These are phyloP conservation scores for Lagocephalus sceleratus DNA, from an alignment of 2,797 vertebrate species.

Conservation along the genomic window DNA sequence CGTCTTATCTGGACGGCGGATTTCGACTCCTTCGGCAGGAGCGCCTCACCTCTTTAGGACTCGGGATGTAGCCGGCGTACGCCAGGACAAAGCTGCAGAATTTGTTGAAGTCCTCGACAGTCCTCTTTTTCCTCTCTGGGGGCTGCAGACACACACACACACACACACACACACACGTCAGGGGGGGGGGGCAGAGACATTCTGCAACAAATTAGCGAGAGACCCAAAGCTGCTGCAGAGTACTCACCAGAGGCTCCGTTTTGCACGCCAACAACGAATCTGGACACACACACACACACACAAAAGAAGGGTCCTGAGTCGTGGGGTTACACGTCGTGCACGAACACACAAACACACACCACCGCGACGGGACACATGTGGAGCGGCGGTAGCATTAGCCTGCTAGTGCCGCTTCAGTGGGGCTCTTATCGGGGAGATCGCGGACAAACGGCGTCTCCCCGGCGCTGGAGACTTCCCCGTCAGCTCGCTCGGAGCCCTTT, in stretches of 20 bases:
- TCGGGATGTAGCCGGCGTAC: conserved; percentile 90
- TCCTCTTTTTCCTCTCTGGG: conserved; percentile 87
- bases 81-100: conserved; percentile 93
- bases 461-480: too few relatives aligned
- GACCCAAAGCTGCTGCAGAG: neutral
- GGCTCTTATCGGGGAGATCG: neutral
- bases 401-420: conserved; percentile 22
- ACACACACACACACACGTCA: too few relatives aligned
- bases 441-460: neutral
- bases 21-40: too few relatives aligned
- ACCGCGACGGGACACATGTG: conserved; percentile 23
- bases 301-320: neutral
- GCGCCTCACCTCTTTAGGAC: conserved; percentile 82
- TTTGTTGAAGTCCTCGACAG: conserved; percentile 94
- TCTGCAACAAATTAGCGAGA: neutral
- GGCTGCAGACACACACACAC: conserved; percentile 65
- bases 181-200: conserved; percentile 76
- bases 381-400: conserved; percentile 34
- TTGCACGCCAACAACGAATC: conserved; percentile 84
- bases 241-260: conserved; percentile 80
- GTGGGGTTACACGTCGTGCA: neutral
- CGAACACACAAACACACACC: neutral
- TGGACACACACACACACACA: too few relatives aligned
- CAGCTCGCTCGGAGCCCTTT: too few relatives aligned
- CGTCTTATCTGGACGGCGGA: too few relatives aligned